Evolutionary conservation across 1,140 invertebrate species (phyloP).

Genomic region (Venustaconcha ellipsiformis): DNA sequence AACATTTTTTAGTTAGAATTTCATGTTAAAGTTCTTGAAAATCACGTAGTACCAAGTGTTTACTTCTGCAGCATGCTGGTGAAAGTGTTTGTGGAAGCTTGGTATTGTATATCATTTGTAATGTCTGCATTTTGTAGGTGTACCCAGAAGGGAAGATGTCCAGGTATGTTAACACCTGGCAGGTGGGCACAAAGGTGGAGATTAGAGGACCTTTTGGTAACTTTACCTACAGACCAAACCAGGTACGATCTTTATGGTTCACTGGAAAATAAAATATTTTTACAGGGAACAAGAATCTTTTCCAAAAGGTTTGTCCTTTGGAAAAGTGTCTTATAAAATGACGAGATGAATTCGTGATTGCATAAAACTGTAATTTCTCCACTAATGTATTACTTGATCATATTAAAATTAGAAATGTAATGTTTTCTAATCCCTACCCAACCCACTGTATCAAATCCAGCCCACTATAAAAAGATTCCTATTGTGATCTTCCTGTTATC

Average conservation of each 20-base stretch:
- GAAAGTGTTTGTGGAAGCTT: neutral
- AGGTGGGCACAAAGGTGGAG: conserved; percentile 70
- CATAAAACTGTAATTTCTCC: too few species aligned
- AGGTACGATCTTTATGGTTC: conserved; percentile 33
- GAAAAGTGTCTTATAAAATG: too few species aligned
- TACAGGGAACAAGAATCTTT: neutral
- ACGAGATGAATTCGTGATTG: too few species aligned
- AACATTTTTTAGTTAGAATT: neutral
- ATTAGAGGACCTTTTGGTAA: conserved; percentile 78
- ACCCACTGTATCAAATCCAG: too few species aligned
- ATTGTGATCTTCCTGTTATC: too few species aligned
- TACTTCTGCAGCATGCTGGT: neutral
- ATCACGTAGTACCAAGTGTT: neutral
- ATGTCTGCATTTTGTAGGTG: conserved; percentile 49
- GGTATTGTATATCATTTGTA: neutral
- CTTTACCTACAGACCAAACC: conserved; percentile 71
- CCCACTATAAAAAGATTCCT: too few species aligned
- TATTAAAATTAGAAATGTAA: too few species aligned
- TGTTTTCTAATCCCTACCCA: too few species aligned
- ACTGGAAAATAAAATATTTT: neutral
- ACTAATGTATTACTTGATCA: too few species aligned
- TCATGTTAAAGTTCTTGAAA: neutral
- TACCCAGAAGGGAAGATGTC: conserved; percentile 77
- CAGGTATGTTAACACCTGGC: conserved; percentile 71
- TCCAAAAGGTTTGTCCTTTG: neutral